Base-by-base conservation (phyloP, 1,140 invertebrate species). In the Lethocerus indicus region DNA sequence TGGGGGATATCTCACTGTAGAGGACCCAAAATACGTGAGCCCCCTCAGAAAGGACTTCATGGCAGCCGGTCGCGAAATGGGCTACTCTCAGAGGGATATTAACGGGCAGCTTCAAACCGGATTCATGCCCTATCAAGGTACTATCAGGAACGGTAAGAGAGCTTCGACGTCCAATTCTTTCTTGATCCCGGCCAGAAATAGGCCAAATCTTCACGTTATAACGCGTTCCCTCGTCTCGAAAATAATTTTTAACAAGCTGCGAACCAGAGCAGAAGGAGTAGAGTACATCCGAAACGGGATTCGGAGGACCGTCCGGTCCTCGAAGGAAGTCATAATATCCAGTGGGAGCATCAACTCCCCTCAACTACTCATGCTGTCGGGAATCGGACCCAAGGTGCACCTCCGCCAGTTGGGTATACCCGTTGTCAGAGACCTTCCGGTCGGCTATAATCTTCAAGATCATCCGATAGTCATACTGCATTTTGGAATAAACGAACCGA, bases 391-490 rank as follows among this genome's bases (percentile, higher is more conserved):
- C 20, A 40, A 14, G 1, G 40, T 46, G 18, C 67, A 78, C 53
- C 60, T 80, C 1, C 36, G 58, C 9, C 56, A 55, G 13, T 53
- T 68, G 2, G 63, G 62, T 18, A 77, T 81, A 21, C 49, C 62
- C 0, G 64, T 74, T 1, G 53, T 80, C 16, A 65, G 71, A 49
- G 73, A 86, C 58, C 64, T 86, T 0, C 79, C 77, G 0, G 83
- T 88, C 0, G 87, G 87, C 1, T 71, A 77, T 47, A 88, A 88
- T 62, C 68, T 89, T 0, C 79, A 83, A 59, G 81, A 85, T 63
- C 83, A 86, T 55, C 24, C 51, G 24, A 42, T 44, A 20, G 51
- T 37, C 43, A 48, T 29, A 46, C 48, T 44, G 16, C 47, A 50
- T 18, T 36, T 49, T 14, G 49, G 40, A 32, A 28, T 32, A 14